Conservation (phyloP, 2,797 vertebrate genomes). For the Pantherophis vulpinus region DNA sequence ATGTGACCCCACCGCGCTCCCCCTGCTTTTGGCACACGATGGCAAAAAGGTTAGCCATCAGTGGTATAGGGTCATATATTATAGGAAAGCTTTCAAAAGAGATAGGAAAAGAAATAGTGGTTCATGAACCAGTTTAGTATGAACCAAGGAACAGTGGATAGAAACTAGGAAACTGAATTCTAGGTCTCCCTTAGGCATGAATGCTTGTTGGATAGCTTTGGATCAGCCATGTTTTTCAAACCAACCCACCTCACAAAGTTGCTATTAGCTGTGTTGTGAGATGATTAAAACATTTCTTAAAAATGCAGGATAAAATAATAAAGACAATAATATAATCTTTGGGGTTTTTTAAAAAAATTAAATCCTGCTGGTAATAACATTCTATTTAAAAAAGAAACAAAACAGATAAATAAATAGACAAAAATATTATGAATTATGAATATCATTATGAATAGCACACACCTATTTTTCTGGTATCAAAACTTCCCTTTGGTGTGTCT, state of each 20-base stretch:
- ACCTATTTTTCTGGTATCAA: slow-evolving; percentile 16
- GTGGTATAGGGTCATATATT: slow-evolving; percentile 43
- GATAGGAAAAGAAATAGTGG: neutral
- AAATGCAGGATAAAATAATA: neutral
- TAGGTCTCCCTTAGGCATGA: neutral
- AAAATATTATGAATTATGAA: neutral
- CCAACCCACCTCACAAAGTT: neutral
- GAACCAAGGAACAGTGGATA: neutral
- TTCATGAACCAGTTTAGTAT: neutral
- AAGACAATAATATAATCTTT: neutral
- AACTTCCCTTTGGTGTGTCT: slow-evolving; percentile 11
- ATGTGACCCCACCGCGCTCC: too few relatives aligned
- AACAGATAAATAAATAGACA: neutral
- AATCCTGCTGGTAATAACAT: slow-evolving; percentile 7
- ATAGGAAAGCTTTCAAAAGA: slow-evolving; percentile 45
- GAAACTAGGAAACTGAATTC: neutral
- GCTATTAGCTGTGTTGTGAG: neutral
- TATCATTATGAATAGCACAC: slow-evolving; percentile 9
- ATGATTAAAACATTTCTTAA: neutral
- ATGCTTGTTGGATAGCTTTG: neutral
- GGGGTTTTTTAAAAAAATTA: slow-evolving; percentile 7
- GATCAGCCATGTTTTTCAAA: neutral
- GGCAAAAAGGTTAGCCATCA: too few relatives aligned
- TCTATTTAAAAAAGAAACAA: slow-evolving; percentile 3
- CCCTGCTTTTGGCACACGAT: too few relatives aligned